Percentiles rank a stretch among this genome's conserved stretches.
Evolutionary conservation across 2,888 invertebrate species (phyloP).

Genomic region (Gordius sp.): DNA sequence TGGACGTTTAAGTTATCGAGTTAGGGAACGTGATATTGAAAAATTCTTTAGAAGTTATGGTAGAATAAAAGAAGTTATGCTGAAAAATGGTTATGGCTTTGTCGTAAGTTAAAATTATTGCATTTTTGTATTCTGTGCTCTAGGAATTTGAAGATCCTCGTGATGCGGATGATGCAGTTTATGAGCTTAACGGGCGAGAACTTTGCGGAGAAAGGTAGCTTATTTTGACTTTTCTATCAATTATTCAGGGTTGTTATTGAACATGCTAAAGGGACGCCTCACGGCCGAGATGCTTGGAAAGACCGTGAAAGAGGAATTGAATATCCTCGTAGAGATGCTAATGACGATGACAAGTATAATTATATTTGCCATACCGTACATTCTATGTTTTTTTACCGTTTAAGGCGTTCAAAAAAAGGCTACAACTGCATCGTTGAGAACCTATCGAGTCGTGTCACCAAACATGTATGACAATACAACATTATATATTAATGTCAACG

Average conservation of each 20-base stretch:
- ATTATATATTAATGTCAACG: too few relatives aligned
- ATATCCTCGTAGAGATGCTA: background rate
- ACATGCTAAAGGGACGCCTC: conserved; percentile 38
- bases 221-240: conserved; percentile 19
- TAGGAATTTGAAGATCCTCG: conserved; percentile 32
- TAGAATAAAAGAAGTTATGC: conserved; percentile 8
- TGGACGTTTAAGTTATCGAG: conserved; percentile 5
- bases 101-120: conserved; percentile 18
- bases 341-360: background rate
- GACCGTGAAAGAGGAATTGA: conserved; percentile 14
- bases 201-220: conserved; percentile 30
- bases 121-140: background rate
- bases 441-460: background rate
- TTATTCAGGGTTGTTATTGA: conserved; percentile 30
- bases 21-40: conserved; percentile 12
- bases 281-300: conserved; percentile 22
- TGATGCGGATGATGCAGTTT: conserved; percentile 34
- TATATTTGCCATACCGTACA: too few relatives aligned
- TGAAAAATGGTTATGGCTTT: conserved; percentile 16
- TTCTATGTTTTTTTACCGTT: background rate
- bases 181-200: conserved; percentile 32
- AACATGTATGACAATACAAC: too few relatives aligned
- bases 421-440: background rate
- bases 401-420: background rate
- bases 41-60: background rate